A percentile compares a stretch with the other conserved stretches of the same genome.
These are phyloP conservation scores for Psittacula cyanocephala DNA, from an alignment of 2,113 vertebrate genomes.

Conservation along the genomic window DNA sequence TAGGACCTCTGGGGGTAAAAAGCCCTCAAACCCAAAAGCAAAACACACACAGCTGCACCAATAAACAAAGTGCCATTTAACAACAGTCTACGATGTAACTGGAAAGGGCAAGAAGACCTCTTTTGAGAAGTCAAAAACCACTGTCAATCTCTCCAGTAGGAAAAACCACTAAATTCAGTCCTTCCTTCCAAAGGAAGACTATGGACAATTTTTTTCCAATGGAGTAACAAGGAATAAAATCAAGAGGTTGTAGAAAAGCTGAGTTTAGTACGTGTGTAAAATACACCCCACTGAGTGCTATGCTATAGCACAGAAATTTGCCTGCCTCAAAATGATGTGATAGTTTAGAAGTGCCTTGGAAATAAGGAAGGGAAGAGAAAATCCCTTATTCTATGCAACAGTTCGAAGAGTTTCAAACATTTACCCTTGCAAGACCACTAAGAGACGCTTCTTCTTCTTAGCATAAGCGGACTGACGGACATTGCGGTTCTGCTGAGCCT, in stretches of 20 bases:
- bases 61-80: background rate
- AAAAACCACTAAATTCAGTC: background rate
- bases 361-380: background rate
- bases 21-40: background rate
- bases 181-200: background rate
- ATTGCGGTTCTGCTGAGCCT: conserved; percentile 74
- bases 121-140: background rate
- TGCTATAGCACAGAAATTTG: background rate
- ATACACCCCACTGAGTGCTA: background rate
- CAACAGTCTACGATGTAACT: too few relatives aligned
- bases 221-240: background rate
- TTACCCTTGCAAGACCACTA: conserved; percentile 91
- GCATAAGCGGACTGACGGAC: conserved; percentile 29
- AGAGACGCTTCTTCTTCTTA: conserved; percentile 75
- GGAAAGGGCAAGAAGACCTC: background rate
- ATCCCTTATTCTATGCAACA: background rate
- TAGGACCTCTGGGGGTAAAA: background rate
- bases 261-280: rapidly evolving
- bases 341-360: background rate
- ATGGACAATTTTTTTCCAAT: rapidly evolving
- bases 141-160: background rate
- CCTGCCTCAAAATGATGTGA: too few relatives aligned
- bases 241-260: background rate
- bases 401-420: background rate
- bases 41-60: background rate